Evolutionary conservation across 2,888 invertebrate genomes (phyloP), one percentile per base, ranked within the genome.

Genomic region (Flexamia atlantica): DNA sequence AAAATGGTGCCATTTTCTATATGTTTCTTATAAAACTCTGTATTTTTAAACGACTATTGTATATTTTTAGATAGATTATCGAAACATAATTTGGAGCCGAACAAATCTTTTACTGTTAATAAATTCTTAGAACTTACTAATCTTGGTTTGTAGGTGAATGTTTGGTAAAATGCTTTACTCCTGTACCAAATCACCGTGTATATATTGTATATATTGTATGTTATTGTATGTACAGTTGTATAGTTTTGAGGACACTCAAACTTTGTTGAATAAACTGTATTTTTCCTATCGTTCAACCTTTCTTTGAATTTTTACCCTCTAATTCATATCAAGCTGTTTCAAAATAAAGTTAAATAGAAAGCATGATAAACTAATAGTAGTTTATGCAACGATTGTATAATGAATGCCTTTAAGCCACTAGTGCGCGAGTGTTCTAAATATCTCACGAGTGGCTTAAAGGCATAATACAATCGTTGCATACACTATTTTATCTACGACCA

Each of bases 261-360:
- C 30, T 64, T 57, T 79, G 79, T 79, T 79, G 79, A 79, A 79
- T 79, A 79, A 79, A 50, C 79, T 30, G 10, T 79, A 79, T 79
- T 79, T 76, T 79, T 79, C 79, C 79, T 79, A 79, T 79, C 79
- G 79, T 79, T 79, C 53, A 53, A 53, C 53, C 7, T 46, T 3
- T 14, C 17, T 46, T 14, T 46, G 7, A 46, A 9, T 46, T 46
- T 14, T 46, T 46, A 2, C 46, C 46, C 14, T 12, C 46, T 46
- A 12, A 12, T 3, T 46, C 46, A 46, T 17, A 14, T 2, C 14
- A 17, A 14, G 17, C 17, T 46, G 12, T 9, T 14, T 1, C 46
- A 46, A 10, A 14, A 14, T 46, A 46, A 4, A 46, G 2, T 46
- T 10, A 14, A 14, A 14, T 46, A 46, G n/a, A n/a, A n/a, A n/a